A percentile compares a stretch with the other conserved stretches of the same genome.
Conservation (phyloP, 2,113 vertebrate genomes). For the Corynorhinus townsendii region DNA sequence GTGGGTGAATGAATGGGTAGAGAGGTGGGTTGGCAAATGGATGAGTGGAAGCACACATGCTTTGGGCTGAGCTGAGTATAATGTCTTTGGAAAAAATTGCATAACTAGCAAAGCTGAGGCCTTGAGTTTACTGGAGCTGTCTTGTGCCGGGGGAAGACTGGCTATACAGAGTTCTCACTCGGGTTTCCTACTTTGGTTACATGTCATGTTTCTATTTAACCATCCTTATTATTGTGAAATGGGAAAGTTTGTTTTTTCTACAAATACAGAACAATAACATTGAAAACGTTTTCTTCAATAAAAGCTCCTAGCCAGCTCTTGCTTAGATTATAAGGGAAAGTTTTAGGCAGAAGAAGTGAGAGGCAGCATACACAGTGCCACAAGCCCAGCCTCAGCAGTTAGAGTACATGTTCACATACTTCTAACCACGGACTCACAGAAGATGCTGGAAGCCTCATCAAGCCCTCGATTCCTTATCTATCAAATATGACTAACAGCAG, state of each 20-base stretch:
- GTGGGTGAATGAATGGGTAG: too few relatives aligned
- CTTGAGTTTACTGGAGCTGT: background rate
- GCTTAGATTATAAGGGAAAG: background rate
- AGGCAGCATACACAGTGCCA: background rate
- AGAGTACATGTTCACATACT: background rate
- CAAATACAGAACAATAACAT: background rate
- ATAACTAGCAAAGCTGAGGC: background rate
- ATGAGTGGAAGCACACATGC: background rate
- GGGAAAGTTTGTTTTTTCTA: background rate
- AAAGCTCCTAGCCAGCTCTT: background rate
- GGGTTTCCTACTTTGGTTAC: background rate
- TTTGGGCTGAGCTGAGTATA: background rate
- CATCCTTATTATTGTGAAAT: background rate
- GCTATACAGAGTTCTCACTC: background rate
- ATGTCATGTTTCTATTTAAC: background rate
- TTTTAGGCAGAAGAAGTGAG: background rate
- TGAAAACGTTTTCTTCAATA: background rate
- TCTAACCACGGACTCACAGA: background rate
- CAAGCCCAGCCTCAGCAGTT: background rate
- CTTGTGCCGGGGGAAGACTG: background rate
- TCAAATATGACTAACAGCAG: background rate
- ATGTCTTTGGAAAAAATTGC: background rate
- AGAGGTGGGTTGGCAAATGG: background rate
- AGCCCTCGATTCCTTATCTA: background rate
- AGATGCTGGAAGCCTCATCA: background rate